phyloP scores from a whole-genome alignment of 2,888 invertebrate genomes.

The Scaptodrosophila latifasciaeformis region DNA sequence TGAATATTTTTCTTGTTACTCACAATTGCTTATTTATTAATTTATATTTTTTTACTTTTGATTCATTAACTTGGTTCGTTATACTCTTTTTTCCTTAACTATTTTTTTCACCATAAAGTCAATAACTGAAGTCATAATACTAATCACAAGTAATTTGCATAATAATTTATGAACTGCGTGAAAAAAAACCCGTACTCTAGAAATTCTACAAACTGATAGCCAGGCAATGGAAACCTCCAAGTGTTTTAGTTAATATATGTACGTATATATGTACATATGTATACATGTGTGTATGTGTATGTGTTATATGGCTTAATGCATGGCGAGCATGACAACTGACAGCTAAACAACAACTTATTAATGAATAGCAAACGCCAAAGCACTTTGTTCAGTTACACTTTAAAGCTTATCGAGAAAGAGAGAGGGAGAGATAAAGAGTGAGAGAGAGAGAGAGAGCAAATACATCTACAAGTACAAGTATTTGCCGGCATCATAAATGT shows the following conservation, averaged over 20 bases:
- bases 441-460: conserved; percentile 20
- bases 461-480: not conserved
- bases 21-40: too few species aligned
- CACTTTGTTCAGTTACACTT: conserved; percentile 49
- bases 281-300: conserved; percentile 8
- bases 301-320: conserved; percentile 22
- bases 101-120: not conserved
- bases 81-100: too few species aligned
- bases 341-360: conserved; percentile 62
- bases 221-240: conserved; percentile 12
- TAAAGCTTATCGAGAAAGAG: conserved; percentile 50
- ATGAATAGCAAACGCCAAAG: conserved; percentile 52
- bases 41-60: too few species aligned
- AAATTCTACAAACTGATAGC: not conserved
- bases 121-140: conserved; percentile 5
- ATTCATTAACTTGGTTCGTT: too few species aligned
- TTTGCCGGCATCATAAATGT: too few species aligned
- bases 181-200: too few species aligned
- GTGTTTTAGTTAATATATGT: conserved; percentile 21
- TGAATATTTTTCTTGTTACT: too few species aligned
- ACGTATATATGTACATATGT: conserved; percentile 16
- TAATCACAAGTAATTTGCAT: conserved; percentile 19
- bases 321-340: conserved; percentile 49
- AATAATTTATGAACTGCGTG: conserved; percentile 25
- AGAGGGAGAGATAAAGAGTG: too few species aligned